Base-by-base conservation (phyloP, 2,113 vertebrate species). In the Malurus alboscapulatus region DNA sequence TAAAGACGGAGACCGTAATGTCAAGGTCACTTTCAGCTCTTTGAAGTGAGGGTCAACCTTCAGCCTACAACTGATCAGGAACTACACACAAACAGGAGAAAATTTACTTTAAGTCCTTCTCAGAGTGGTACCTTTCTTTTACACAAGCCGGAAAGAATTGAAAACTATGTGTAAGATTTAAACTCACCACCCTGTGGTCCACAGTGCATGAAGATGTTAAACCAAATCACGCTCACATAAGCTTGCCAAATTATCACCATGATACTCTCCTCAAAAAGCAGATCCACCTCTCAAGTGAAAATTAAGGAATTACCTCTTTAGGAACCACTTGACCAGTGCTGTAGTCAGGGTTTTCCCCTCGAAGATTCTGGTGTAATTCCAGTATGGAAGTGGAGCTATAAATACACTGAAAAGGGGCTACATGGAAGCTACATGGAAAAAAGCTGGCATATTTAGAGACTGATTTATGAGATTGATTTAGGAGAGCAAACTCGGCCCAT, bases 11-110 rank as follows among this genome's bases (percentile, higher is more conserved):
- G 4, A 87, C 76, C 32, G 0, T 18, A 50, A 92, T 17, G 50
- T 61, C 84, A 92, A 94, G 94, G 80, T 96, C 90, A 86, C 68
- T 94, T 71, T 77, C 15, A 77, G 38, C 63, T 66, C 90, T 92
- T 86, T 44, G 48, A 93, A 92, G 63, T 1, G 7, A 90, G 53
- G 0, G 0, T 10, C 51, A 94, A 78, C 75, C 78, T 74, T 80
- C n/a, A 91, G 84, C 57, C 67, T 48, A 34, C 54, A 80, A 45
- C 51, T 26, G 15, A 77, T 32, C 45, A 34, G 29, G 63, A 48
- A 53, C 55, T 25, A 21, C 34, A 58, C 66, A 50, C 8, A 54
- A 79, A 50, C 67, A 59, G 38, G n/a, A 51, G 24, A 18, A 61
- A 58, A 76, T 67, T 65, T 12, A 61, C 26, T 77, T 7, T 2